Base-by-base conservation (phyloP, 2,888 invertebrate species). In the Pediacus dermestoides region DNA sequence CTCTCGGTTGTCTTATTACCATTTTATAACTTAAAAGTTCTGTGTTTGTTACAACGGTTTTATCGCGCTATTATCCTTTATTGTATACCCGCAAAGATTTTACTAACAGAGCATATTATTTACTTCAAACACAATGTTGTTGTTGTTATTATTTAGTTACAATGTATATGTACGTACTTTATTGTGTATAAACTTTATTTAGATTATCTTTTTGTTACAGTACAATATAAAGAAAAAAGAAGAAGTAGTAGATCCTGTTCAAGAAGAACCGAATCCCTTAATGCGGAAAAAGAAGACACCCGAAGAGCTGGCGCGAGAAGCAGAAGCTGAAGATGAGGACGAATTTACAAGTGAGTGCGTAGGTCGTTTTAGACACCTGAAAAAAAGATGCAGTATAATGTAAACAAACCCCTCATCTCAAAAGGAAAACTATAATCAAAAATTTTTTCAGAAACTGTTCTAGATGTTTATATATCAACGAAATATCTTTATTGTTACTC, bases 261-360 rank as follows among this genome's bases (percentile, higher is more conserved):
- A 82, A 61, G 90, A 90, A 72, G 89, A 89, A 53, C 89, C 88
- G 61, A 92, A 92, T 72, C 91, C 92, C 37, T 77, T 96, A 63
- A 96, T 95, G 86, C 86, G 96, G 71, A 94, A 93, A 80, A 95
- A 96, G 78, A 97, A 97, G 74, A 96, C 96, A 44, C 96, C 96
- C 1, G 96, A 95, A 70, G 96, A 96, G 69, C 73, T 97, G 62
- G 96, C 96, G 42, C 87, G 92, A 28, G 97, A 97, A 71, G 95
- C 94, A 30, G 94, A 94, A 72, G 87, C 88, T 34, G 92, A 88
- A 69, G 92, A 93, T 70, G 88, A 94, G 76, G 93, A 93, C 64
- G 93, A 93, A 73, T 90, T 93, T 74, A 93, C 93, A 71, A 93
- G 93, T 93, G 71, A 84, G 81, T 76, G 64, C 55, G 55, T 65